phyloP scores from a whole-genome alignment of 2,888 invertebrate genomes.

The Litoditis marina region DNA sequence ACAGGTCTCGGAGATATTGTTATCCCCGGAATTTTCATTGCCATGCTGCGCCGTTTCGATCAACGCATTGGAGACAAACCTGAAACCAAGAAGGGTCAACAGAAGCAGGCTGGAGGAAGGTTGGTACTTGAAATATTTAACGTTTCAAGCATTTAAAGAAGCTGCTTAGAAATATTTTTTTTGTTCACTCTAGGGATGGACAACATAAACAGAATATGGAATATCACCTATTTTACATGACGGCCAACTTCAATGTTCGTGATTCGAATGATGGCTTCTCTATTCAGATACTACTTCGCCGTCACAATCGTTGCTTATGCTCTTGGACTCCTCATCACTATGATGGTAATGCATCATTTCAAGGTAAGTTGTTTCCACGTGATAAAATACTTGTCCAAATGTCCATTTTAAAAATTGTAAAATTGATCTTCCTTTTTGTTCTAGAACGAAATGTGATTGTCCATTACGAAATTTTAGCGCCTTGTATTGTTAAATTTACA shows the following conservation, averaged over 20 bases:
- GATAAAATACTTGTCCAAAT: too few species aligned
- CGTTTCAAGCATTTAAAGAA: not conserved
- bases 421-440: too few species aligned
- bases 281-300: conserved; percentile 73
- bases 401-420: too few species aligned
- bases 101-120: conserved; percentile 11
- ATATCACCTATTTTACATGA: too few species aligned
- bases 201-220: too few species aligned
- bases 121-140: not conserved
- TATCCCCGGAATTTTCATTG: conserved; percentile 97
- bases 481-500: too few species aligned
- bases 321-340: conserved; percentile 85
- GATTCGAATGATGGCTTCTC: too few species aligned
- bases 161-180: not conserved
- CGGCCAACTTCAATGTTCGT: not conserved
- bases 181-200: too few species aligned
- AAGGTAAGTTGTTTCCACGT: conserved; percentile 70
- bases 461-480: too few species aligned
- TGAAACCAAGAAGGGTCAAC: conserved; percentile 22
- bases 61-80: conserved; percentile 39
- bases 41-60: conserved; percentile 89
- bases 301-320: conserved; percentile 89
- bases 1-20: conserved; percentile 89
- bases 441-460: too few species aligned
- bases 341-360: conserved; percentile 95